Evolutionary conservation across 1,140 invertebrate genomes (phyloP), one percentile per base, ranked within the genome.

Genomic region (Atta colombica): DNA sequence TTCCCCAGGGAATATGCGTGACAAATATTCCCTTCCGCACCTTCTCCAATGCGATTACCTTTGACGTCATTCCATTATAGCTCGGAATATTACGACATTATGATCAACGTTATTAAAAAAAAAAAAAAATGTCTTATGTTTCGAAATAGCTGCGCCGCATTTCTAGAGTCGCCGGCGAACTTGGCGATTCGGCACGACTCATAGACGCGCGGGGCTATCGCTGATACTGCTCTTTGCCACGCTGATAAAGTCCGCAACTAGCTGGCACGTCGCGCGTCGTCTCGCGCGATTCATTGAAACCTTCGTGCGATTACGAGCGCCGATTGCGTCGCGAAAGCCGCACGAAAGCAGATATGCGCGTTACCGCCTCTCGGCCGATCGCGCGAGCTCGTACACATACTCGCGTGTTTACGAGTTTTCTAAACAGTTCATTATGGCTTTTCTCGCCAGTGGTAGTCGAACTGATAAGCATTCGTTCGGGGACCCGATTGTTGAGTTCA

Each of bases 251-350:
- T 66, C 21, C 75, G 84, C 55, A 51, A 16, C 82, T 80, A 78
- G 68, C 77, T 78, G 87, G 77, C 77, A 86, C 74, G 75, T 77
- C 21, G 77, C 77, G 80, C 74, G 75, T 77, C 21, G 87, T 51
- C 58, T 63, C 65, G 72, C 61, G 55, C 68, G 84, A 80, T 86
- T 88, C 87, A 88, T 89, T 78, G 88, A 88, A 89, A 75, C 71
- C 87, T 88, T 87, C 87, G 61, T 45, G 71, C 49, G 85, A 88
- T 88, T 88, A 88, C 77, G 68, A 18, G 45, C 39, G 16, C 14
- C 66, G 72, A 89, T 89, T 88, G 74, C 72, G 88, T 78, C 68
- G 80, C 72, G 60, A 87, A 69, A 87, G 53, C 45, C 6, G 60
- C 77, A 39, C 58, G 80, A 72, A 58, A 71, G 66, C 51, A 71